Base-by-base conservation (phyloP, 2,113 vertebrate species). In the Gymnocephalus cernua region DNA sequence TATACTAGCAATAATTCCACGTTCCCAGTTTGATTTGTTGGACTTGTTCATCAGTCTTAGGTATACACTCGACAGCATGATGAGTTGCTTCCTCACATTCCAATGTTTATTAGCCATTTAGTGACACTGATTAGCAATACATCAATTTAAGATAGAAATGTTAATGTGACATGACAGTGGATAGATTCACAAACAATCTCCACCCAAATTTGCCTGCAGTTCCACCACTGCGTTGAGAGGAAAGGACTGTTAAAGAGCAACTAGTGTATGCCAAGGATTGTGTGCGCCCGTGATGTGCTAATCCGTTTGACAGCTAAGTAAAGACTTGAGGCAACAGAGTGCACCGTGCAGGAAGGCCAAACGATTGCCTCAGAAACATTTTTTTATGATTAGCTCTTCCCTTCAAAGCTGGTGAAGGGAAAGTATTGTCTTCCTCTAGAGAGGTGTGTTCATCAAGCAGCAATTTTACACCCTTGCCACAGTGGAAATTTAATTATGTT, bases 401-500 rank as follows among this genome's bases (percentile, higher is more conserved):
- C 62, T 77, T 71, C 1, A 80, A 73, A 78, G 48, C 62, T 15
- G 27, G 18, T 62, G 45, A 76, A 72, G 29, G 65, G 57, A 48
- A 25, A n/a, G 14, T 32, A 25, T 65, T 48, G 63, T 65, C 19
- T 57, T 25, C n/a, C 8, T 48, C 48, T 32, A 4, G 23, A 74
- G 29, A 19, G 3, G 66, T 19, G 27, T 16, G 50, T 47, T 61
- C 64, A 38, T 50, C 41, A 3, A 29, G 69, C 38, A 18, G 82
- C 32, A 69, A 80, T 65, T 54, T 75, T 58, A 74, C 56, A 29
- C 85, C 76, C 9, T 27, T 5, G 48, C 74, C 48, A 0, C 74
- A 58, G 69, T 81, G 86, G 74, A 90, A 83, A 90, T 85, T 62
- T 59, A 74, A 88, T 89, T 64, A 69, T 21, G 44, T 53, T 67